Percentiles rank a stretch among this genome's conserved stretches.
These are phyloP conservation scores for Aquatica leii DNA, from an alignment of 2,888 invertebrate species.

Conservation along the genomic window DNA sequence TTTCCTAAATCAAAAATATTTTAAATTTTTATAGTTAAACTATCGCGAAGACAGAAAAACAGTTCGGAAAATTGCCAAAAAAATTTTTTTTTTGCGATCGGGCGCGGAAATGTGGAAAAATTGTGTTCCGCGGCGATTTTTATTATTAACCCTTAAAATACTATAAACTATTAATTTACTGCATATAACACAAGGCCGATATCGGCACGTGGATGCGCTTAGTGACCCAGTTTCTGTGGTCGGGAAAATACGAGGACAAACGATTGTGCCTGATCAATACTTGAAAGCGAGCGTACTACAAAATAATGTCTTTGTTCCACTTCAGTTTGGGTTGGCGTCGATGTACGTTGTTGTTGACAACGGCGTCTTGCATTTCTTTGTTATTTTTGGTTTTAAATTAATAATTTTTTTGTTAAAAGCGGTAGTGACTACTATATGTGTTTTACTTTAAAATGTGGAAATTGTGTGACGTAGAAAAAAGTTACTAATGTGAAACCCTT, in stretches of 20 bases:
- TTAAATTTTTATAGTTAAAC: too few relatives aligned
- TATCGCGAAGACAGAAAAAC: too few relatives aligned
- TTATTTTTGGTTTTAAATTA: conserved; percentile 4
- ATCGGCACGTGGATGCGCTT: conserved; percentile 51
- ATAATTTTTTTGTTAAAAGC: too few relatives aligned
- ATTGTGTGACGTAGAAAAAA: too few relatives aligned
- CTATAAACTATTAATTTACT: conserved; percentile 23
- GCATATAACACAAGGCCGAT: conserved; percentile 52
- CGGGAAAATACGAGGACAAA: conserved; percentile 45
- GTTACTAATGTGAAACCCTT: too few relatives aligned
- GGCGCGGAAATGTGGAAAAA: background rate
- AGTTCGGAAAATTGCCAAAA: too few relatives aligned
- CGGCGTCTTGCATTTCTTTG: conserved; percentile 14
- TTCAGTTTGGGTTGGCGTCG: conserved; percentile 34
- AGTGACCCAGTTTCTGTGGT: conserved; percentile 48
- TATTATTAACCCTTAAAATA: background rate
- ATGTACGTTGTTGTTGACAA: conserved; percentile 30
- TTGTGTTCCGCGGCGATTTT: background rate
- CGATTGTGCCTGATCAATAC: conserved; percentile 48
- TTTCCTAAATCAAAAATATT: too few relatives aligned
- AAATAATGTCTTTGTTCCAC: conserved; percentile 43
- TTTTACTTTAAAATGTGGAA: too few relatives aligned
- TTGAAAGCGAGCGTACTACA: conserved; percentile 48
- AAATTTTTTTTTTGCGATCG: background rate
- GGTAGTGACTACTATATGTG: too few relatives aligned